phyloP scores from a whole-genome alignment of 2,797 vertebrate species.

The Merluccius polli region DNA sequence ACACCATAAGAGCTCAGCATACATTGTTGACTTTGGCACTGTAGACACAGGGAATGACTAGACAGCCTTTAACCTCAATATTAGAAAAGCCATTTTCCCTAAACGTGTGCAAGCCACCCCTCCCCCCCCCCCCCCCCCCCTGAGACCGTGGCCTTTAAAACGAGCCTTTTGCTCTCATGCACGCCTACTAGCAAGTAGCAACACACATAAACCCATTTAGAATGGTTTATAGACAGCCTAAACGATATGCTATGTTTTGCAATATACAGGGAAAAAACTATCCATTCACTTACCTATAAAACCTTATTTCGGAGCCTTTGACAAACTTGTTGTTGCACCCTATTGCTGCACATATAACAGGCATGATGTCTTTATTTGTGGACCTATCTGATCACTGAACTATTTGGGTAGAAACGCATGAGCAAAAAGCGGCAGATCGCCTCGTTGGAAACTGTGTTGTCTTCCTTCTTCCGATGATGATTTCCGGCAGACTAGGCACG shows the following conservation, averaged over 20 bases:
- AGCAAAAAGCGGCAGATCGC: fast-evolving
- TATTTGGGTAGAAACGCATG: neutral
- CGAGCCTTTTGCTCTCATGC: too few relatives aligned
- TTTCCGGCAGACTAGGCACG: too few relatives aligned
- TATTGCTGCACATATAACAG: slow-evolving; percentile 72
- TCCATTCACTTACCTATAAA: slow-evolving; percentile 69
- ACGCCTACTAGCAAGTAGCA: neutral
- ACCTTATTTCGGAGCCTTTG: slow-evolving; percentile 77
- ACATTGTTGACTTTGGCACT: too few relatives aligned
- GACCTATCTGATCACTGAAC: neutral
- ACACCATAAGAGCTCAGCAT: too few relatives aligned
- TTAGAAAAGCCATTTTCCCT: too few relatives aligned
- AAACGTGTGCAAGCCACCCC: too few relatives aligned
- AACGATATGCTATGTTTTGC: neutral
- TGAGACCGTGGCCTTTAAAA: too few relatives aligned
- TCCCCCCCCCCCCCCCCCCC: too few relatives aligned
- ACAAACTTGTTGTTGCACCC: slow-evolving; percentile 78
- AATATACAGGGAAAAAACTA: neutral
- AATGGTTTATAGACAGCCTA: neutral
- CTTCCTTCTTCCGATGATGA: neutral
- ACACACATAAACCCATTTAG: neutral
- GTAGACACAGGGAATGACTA: too few relatives aligned
- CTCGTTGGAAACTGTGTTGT: neutral
- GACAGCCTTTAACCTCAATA: too few relatives aligned
- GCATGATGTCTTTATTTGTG: slow-evolving; percentile 53